Percentiles rank a stretch among this genome's conserved stretches.
Conservation (phyloP, 2,888 invertebrate species). For the Caenorhabditis uteleia region DNA sequence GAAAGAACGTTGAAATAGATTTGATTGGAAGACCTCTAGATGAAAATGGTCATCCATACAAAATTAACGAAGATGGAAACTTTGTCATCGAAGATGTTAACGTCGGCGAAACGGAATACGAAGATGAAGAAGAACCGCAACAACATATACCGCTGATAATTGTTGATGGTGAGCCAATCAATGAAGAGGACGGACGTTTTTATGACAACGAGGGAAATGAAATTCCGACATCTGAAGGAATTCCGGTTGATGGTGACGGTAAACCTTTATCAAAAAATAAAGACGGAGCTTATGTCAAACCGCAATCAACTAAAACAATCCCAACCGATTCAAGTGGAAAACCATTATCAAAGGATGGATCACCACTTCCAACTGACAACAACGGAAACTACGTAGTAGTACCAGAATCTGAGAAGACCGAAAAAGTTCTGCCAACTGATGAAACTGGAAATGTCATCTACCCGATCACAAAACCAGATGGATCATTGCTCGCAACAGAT, state of each 20-base stretch:
- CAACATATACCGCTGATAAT: conserved; percentile 22
- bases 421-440: too few relatives aligned
- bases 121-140: conserved; percentile 29
- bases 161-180: conserved; percentile 43
- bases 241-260: conserved; percentile 43
- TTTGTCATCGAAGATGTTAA: conserved; percentile 26
- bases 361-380: conserved; percentile 37
- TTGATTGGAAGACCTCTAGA: conserved; percentile 39
- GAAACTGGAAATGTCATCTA: too few relatives aligned
- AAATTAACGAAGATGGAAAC: conserved; percentile 39
- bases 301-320: conserved; percentile 9
- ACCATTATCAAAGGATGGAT: conserved; percentile 35
- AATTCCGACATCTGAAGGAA: conserved; percentile 36
- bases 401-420: too few relatives aligned
- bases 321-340: conserved; percentile 18
- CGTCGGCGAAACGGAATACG: conserved; percentile 14
- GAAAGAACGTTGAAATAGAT: conserved; percentile 26
- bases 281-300: conserved; percentile 33
- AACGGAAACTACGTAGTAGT: too few relatives aligned
- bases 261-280: conserved; percentile 45
- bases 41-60: conserved; percentile 42
- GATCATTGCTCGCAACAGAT: too few relatives aligned
- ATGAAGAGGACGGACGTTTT: conserved; percentile 45
- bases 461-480: too few relatives aligned
- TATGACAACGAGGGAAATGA: conserved; percentile 43